Percentiles rank a stretch among this genome's conserved stretches.
phyloP scores from a whole-genome alignment of 2,113 vertebrate species.

The Datnioides undecimradiatus region DNA sequence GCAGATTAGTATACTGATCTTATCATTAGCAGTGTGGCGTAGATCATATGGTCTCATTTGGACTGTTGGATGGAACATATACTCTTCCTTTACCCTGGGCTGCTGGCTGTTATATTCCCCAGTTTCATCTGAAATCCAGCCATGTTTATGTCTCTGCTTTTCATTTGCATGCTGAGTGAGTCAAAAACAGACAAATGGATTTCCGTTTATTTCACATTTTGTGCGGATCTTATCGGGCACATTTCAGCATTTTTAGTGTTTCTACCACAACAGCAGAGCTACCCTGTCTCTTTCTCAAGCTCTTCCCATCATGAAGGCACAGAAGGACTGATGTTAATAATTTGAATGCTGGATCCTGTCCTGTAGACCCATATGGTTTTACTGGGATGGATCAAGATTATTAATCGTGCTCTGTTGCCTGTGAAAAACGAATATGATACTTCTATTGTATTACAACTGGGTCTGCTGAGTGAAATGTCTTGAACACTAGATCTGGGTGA shows the following conservation, averaged over 20 bases:
- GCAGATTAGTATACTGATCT: slow-evolving; percentile 24
- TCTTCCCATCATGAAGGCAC: slow-evolving; percentile 34
- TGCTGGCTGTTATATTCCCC: slow-evolving; percentile 7
- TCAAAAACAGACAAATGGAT: slow-evolving; percentile 24
- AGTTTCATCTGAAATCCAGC: slow-evolving; percentile 15
- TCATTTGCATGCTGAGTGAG: slow-evolving; percentile 47
- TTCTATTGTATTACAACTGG: slow-evolving; percentile 28
- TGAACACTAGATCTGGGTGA: slow-evolving; percentile 25
- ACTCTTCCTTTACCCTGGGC: slow-evolving; percentile 6
- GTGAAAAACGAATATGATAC: slow-evolving; percentile 62
- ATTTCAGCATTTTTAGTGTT: slow-evolving; percentile 28
- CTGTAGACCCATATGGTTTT: slow-evolving; percentile 58
- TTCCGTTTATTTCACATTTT: slow-evolving; percentile 39
- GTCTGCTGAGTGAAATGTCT: slow-evolving; percentile 46
- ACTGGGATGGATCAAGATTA: slow-evolving; percentile 59
- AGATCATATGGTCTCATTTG: slow-evolving; percentile 15
- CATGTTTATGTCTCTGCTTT: slow-evolving; percentile 42
- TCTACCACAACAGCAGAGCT: slow-evolving; percentile 19
- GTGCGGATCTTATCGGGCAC: slow-evolving; percentile 22
- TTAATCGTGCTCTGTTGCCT: slow-evolving; percentile 62
- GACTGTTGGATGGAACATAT: slow-evolving; percentile 19
- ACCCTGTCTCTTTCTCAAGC: slow-evolving; percentile 25
- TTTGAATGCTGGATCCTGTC: slow-evolving; percentile 59
- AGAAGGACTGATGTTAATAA: slow-evolving; percentile 58
- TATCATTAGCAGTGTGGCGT: neutral